Evolutionary conservation across 2,113 vertebrate species (phyloP).

Genomic region (Polypterus bichir): DNA sequence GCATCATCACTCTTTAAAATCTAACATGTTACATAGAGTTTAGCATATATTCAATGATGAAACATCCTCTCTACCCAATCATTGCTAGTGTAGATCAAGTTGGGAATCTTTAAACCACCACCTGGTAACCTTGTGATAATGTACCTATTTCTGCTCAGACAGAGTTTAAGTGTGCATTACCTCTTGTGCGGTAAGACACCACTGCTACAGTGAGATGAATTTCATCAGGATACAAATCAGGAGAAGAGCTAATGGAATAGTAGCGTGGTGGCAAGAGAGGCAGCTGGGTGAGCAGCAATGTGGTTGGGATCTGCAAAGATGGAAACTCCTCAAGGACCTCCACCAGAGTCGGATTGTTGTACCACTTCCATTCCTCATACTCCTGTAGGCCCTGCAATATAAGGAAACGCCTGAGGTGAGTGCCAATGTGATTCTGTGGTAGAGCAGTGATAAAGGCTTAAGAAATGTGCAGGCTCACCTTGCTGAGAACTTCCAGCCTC

Average conservation of each 20-base stretch:
- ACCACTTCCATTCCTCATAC: conserved; percentile 97
- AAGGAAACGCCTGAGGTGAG: not conserved
- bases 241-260: conserved; percentile 96
- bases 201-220: conserved; percentile 93
- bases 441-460: not conserved
- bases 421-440: no score
- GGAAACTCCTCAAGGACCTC: conserved; percentile 91
- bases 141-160: no score
- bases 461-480: conserved; percentile 48
- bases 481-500: conserved; percentile 79
- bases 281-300: conserved; percentile 85
- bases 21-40: no score
- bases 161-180: conserved; percentile 34
- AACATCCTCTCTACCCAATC: no score
- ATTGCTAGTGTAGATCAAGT: no score
- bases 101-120: no score
- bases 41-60: no score
- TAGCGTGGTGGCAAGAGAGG: conserved; percentile 87
- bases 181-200: conserved; percentile 79
- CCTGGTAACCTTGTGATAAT: no score
- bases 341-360: conserved; percentile 82
- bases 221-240: conserved; percentile 73
- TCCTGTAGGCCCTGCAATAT: conserved; percentile 77
- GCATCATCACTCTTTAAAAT: no score
- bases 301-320: conserved; percentile 82